Conservation (phyloP, 2,113 vertebrate genomes). For the Pterocles orientalis region DNA sequence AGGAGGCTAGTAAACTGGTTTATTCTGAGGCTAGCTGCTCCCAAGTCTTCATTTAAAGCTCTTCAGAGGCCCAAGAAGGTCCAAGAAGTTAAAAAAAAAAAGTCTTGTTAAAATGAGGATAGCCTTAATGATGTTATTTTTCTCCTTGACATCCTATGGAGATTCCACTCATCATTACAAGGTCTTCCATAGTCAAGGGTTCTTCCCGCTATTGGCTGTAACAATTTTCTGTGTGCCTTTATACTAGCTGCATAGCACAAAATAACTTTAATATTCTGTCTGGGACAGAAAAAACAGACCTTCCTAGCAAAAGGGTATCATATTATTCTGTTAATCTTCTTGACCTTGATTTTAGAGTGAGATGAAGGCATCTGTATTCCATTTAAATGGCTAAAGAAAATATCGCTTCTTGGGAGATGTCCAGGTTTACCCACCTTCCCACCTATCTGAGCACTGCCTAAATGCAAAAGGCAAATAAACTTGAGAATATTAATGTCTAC, state of each 20-base stretch:
- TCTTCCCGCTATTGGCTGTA: not conserved
- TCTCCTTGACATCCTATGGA: not conserved
- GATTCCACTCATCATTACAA: not conserved
- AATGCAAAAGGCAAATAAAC: not conserved
- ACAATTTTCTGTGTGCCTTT: not conserved
- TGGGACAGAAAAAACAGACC: conserved; percentile 3
- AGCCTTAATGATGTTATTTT: not conserved
- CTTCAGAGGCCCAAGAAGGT: not conserved
- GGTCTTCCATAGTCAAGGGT: not conserved
- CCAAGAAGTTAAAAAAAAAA: not conserved
- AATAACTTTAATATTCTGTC: not conserved
- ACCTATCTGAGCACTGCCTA: not conserved
- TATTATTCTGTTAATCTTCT: conserved; percentile 17
- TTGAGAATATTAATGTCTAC: not conserved
- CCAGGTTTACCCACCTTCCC: not conserved
- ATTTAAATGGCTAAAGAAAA: conserved; percentile 43
- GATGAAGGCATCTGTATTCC: conserved; percentile 25
- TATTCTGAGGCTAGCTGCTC: not conserved
- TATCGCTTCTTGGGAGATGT: not conserved
- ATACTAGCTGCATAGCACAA: not conserved
- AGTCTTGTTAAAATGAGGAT: not conserved
- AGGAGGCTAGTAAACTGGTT: not conserved
- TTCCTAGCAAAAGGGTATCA: not conserved
- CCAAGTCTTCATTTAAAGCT: not conserved
- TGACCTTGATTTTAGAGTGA: conserved; percentile 38